phyloP scores from a whole-genome alignment of 2,113 vertebrate genomes.

The Gymnogyps californianus region DNA sequence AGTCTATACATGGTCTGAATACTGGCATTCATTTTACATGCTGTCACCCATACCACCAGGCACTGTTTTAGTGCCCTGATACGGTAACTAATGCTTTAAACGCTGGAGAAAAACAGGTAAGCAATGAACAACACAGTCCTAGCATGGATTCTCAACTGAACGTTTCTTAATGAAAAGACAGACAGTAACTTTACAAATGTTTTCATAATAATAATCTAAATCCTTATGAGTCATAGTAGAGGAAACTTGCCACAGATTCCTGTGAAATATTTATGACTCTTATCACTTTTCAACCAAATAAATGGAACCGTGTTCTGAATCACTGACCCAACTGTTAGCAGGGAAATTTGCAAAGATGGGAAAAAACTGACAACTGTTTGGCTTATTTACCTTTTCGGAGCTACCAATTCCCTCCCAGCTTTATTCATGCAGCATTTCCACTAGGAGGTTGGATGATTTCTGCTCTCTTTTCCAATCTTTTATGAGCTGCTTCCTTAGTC shows the following conservation, averaged over 20 bases:
- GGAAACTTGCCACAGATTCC: background rate
- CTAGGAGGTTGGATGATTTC: background rate
- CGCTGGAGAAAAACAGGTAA: background rate
- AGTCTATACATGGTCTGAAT: background rate
- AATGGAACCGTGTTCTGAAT: background rate
- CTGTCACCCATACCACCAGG: background rate
- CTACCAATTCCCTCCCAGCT: background rate
- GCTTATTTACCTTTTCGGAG: background rate
- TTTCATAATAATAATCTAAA: background rate
- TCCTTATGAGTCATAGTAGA: background rate
- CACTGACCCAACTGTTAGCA: background rate
- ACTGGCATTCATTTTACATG: background rate
- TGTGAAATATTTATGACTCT: background rate
- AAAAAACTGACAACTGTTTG: background rate
- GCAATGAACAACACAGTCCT: background rate
- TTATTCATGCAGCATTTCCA: constrained; percentile 10
- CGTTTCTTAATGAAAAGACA: background rate
- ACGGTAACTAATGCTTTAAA: background rate
- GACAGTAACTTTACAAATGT: constrained; percentile 4
- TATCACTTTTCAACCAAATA: background rate
- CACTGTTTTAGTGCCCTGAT: background rate
- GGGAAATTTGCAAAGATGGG: background rate
- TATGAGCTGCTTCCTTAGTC: background rate
- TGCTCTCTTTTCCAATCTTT: background rate
- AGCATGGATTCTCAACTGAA: background rate